Base-by-base conservation (phyloP, 2,888 invertebrate genomes). In the Achlya flavicornis region DNA sequence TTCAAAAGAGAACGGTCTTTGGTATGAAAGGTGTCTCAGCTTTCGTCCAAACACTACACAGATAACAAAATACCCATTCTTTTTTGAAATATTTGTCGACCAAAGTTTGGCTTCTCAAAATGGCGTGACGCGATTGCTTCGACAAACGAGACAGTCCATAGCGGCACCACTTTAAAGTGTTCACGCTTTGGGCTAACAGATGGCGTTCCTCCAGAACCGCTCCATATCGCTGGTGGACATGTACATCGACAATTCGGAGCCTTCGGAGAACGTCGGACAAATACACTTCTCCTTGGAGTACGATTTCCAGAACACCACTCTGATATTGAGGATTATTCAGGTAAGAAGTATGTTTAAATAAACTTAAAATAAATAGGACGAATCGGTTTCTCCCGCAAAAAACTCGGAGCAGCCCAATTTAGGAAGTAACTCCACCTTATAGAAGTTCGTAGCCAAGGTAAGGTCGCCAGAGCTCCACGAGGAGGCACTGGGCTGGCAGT, bases 261-360 rank as follows among this genome's bases (percentile, higher is more conserved):
- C 98, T 1, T 97, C 97, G 76, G 98, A 98, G 94, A 98, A 98
- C 92, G 98, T 98, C 75, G 98, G 98, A 63, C 98, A 98, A 93
- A 98, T 98, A 79, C 98, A 98, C 90, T 98, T 98, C 94, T 98
- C 97, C 63, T 92, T 98, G 88, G 98, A 98, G 90, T 98, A 98
- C 90, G 98, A 98, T 94, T 98, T 98, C 93, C 98, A 98, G 94
- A 97, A 97, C 81, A 98, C 97, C 69, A 98, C 98, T 70, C 95
- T 98, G 81, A 97, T 98, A 83, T 92, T 98, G 79, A 97, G 97
- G 94, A 98, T 98, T 84, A 96, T 98, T 80, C 98, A 98, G 96
- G 97, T 97, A 86, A 92, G 94, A 67, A 2, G 63, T 61, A 41
- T 41, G 3, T 41, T 41, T 12, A 41, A 46, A 66, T 57, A 43